These are phyloP conservation scores for Ephestia elutella DNA, from an alignment of 1,140 invertebrate genomes.

Conservation along the genomic window DNA sequence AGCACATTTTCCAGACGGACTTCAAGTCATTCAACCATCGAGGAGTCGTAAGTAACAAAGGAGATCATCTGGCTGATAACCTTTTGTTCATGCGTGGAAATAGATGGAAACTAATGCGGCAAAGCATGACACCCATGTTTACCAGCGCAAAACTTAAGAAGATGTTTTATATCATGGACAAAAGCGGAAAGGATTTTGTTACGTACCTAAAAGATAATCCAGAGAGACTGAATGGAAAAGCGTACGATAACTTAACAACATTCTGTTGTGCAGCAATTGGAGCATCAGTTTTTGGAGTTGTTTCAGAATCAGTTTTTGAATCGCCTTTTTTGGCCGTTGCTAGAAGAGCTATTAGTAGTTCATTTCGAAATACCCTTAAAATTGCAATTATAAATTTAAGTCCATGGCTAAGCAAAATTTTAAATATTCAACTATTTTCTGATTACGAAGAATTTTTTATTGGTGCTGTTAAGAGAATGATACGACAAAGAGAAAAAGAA, in stretches of 20 bases:
- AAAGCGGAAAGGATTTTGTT: conserved; percentile 35
- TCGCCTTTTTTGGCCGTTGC: conserved; percentile 34
- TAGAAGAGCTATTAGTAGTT: conserved; percentile 18
- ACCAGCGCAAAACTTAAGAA: conserved; percentile 63
- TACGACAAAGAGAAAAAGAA: conserved; percentile 29
- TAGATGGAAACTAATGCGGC: conserved; percentile 58
- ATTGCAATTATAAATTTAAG: conserved; percentile 15
- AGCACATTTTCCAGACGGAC: conserved; percentile 69
- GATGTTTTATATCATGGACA: conserved; percentile 56
- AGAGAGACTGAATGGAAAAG: conserved; percentile 19
- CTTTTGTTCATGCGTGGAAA: conserved; percentile 50
- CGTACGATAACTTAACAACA: conserved; percentile 28
- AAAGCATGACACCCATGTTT: conserved; percentile 54
- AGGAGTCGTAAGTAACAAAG: conserved; percentile 36
- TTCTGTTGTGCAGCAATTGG: conserved; percentile 32
- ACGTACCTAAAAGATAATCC: conserved; percentile 24
- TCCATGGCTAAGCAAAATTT: not conserved
- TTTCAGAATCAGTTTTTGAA: conserved; percentile 26
- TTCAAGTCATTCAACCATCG: conserved; percentile 64
- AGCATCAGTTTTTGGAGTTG: conserved; percentile 35
- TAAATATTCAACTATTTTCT: conserved; percentile 15
- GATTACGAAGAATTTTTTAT: conserved; percentile 27
- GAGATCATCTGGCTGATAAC: conserved; percentile 55
- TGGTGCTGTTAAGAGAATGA: conserved; percentile 32
- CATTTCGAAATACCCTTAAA: conserved; percentile 19